Base-by-base conservation (phyloP, 2,888 invertebrate genomes). In the Tenodera sinensis region DNA sequence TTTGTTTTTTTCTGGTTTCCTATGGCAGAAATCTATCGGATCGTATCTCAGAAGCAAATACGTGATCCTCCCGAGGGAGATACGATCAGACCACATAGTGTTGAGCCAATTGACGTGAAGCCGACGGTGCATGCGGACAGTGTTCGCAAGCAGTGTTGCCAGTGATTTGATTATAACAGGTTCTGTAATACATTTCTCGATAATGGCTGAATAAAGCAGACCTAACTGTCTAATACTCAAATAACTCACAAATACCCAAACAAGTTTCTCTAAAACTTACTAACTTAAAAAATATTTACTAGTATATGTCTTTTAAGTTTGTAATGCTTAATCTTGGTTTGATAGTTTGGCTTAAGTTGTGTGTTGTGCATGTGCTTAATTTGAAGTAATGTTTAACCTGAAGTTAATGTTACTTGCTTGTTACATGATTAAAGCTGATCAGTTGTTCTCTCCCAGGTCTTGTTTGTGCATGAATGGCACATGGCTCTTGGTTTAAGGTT, bases 41-140 rank as follows among this genome's bases (percentile, higher is more conserved):
- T 99, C 95, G 99, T 99, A 92, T 99, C 98, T 92, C 98, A 98
- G 96, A 98, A 98, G 96, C 98, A 98, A 95, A 98, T 98, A 94
- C 96, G 98, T 93, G 98, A 98, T 94, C 98, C 98, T 92, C 98
- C 98, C 90, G 98, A 98, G 94, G 98, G 98, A 92, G 98, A 98
- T 94, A 97, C 97, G 91, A 98, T 98, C 95, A 96, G 98, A 93
- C 97, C 97, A 92, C 96, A 96, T 93, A 96, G 96, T 92, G 97
- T 97, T 92, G 98, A 98, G 95, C 97, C 97, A 91, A 97, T 97
- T 92, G 97, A 97, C 94, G 96, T 97, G 92, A 97, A 97, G 94
- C 97, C 98, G 93, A 97, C 97, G 93, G 97, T 97, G 94, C 96
- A 96, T 93, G 95, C 96, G 91, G 98, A 97, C 94, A 96, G 96